These are phyloP conservation scores for Lasioglossum zephyrum DNA, from an alignment of 2,888 invertebrate species.

Conservation along the genomic window DNA sequence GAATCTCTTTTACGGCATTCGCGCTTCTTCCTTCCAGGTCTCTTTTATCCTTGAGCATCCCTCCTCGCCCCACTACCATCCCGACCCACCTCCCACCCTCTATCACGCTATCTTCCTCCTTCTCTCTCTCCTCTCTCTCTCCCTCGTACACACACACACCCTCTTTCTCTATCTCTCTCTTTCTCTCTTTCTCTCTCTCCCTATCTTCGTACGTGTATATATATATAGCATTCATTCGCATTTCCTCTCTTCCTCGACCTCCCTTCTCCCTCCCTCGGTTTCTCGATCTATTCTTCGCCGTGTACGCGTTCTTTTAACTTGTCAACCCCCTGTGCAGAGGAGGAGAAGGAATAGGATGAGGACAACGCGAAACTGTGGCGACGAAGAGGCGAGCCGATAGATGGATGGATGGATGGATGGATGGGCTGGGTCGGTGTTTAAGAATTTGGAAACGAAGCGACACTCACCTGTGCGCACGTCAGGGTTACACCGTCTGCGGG, in stretches of 20 bases:
- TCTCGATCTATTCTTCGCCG: not conserved
- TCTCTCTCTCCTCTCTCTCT: not conserved
- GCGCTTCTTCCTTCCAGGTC: constrained; percentile 39
- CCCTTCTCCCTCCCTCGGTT: not conserved
- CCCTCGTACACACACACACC: constrained; percentile 3
- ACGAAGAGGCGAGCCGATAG: not conserved
- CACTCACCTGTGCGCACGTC: constrained; percentile 61
- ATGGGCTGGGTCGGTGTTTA: constrained; percentile 28
- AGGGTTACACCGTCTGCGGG: constrained; percentile 60
- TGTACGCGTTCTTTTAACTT: not conserved
- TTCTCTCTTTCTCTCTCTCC: not conserved
- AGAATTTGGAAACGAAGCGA: not conserved
- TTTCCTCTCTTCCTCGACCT: not conserved
- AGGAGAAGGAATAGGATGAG: not conserved
- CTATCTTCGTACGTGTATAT: not conserved
- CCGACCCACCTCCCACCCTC: constrained; percentile 2
- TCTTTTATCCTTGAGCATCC: constrained; percentile 45
- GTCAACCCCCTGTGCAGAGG: not conserved
- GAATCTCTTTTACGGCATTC: constrained; percentile 27
- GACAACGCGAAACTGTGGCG: not conserved
- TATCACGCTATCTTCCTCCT: constrained; percentile 12
- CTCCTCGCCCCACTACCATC: not conserved
- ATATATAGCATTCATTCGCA: constrained; percentile 3
- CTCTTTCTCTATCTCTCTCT: not conserved
- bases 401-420: constrained; percentile 2